Base-by-base conservation (phyloP, 1,140 invertebrate genomes). In the Ips typographus region DNA sequence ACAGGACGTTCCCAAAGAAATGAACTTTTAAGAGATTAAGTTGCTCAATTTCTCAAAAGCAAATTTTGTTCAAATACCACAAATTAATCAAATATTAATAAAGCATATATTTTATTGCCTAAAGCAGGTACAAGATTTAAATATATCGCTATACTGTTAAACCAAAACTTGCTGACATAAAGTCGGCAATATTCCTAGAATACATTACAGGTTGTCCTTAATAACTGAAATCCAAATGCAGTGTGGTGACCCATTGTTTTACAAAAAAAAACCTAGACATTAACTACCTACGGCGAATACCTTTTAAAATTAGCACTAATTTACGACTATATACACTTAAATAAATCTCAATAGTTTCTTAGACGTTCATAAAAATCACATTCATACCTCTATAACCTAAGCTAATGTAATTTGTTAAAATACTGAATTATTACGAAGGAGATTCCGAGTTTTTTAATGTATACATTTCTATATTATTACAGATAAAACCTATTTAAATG, bases 341-440 rank as follows among this genome's bases (percentile, higher is more conserved):
- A 22, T 22, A 22, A 22, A 22, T 22, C 22, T 22, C 22, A 22
- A 22, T 22, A 22, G 22, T 22, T 22, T 22, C 22, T 22, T 22
- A 22, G 22, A 22, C 22, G 22, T 22, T 22, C 22, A 74, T 42
- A 66, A 71, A 72, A 60, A 76, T 75, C 74, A 76, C 75, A 77
- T 76, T 72, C 75, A 72, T 68, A 56, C 63, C 2, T 55, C 68
- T 22, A 22, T 22, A 22, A 22, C 22, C 22, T 67, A 74, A 64
- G 67, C 66, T 69, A 73, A 22, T 75, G 70, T 75, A 72, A 76
- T 77, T 76, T 73, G 76, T 68, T 70, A 71, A 76, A 77, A 77
- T 77, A 77, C 76, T 77, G 76, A 76, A 76, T 61, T 76, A 77
- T 77, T 76, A 72, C 74, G 75, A 71, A 65, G 71, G 75, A 78